Conservation (phyloP, 2,888 invertebrate species). For the Hirtodrosophila alboralis region DNA sequence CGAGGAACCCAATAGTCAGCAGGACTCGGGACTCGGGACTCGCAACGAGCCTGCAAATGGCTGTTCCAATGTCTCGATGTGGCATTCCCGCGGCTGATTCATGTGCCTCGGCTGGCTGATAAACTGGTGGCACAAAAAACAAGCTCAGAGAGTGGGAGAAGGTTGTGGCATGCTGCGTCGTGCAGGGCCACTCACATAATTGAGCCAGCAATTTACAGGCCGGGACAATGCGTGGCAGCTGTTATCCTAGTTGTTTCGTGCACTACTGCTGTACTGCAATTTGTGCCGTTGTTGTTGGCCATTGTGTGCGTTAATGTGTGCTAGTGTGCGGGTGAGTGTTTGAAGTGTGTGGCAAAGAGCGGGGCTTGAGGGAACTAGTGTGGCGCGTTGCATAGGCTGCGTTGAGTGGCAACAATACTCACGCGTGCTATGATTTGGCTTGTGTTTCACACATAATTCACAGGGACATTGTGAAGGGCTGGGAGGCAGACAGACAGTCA, state of each 20-base stretch:
- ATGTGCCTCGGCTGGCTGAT: conserved; percentile 50
- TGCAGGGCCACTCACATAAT: conserved; percentile 52
- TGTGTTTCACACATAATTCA: conserved; percentile 73
- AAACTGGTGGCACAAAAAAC: conserved; percentile 44
- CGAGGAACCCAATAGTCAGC: conserved; percentile 4
- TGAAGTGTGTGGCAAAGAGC: neutral
- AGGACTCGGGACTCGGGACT: conserved; percentile 1
- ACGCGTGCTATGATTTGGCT: conserved; percentile 72
- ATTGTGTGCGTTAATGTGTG: conserved; percentile 3
- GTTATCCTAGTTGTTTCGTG: conserved; percentile 51
- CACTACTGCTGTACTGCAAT: too few species aligned
- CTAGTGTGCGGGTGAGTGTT: conserved; percentile 6
- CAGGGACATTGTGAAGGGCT: conserved; percentile 10
- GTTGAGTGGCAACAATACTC: conserved; percentile 65
- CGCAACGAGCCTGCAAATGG: conserved; percentile 40
- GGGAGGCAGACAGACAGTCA: conserved; percentile 30
- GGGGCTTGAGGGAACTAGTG: neutral
- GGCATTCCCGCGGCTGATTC: conserved; percentile 42
- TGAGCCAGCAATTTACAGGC: conserved; percentile 64
- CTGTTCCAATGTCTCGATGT: conserved; percentile 22
- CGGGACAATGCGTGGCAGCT: conserved; percentile 48
- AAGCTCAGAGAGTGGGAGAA: neutral
- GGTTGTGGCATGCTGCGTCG: conserved; percentile 4
- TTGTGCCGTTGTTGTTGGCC: conserved; percentile 25
- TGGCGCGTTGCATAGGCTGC: conserved; percentile 30